Base-by-base conservation (phyloP, 30 jellyfish, hydroid and myxozoan species). In the Hydractinia echinata region DNA sequence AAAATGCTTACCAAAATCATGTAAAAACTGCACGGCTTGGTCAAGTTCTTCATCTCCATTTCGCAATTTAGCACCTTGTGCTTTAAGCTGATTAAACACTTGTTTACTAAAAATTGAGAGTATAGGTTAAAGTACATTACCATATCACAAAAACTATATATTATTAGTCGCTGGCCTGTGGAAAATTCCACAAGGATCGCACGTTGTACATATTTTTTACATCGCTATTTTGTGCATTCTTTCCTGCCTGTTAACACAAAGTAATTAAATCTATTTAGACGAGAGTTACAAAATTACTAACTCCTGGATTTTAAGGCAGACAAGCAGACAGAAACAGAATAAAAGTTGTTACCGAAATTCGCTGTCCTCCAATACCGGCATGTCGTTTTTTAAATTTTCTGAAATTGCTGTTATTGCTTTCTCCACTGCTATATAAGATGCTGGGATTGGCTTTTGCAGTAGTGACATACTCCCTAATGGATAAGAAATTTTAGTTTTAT, bases 401-500 rank as follows among this genome's bases (percentile, higher is more conserved):
- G 55, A 76, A 11, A 82, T 87, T 6, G 74, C 70, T 5, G 79
- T 58, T 4, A 92, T 95, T 10, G 94, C 98, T 68, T 80, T 87
- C 77, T 92, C 98, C 10, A 86, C 89, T 72, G 86, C 95, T 39
- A 86, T 76, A 77, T 92, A 92, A 44, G 95, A 82, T 18, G 96
- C 96, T 44, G 98, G 98, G 18, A 92, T 89, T 4, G 55, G 58
- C 18, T 94, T 77, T 19, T 86, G 89, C 58, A 92, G 77, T 3
- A 83, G 85, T 54, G 52, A 67, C 9, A 76, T 94, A 77, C 82
- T 84, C 58, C 85, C 97, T 91, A 51, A 8, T 54, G 4, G 6
- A 44, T 13, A 53, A 79, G 19, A 16, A 15, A 10, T 61, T 10
- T 8, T 8, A 71, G 1, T 8, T 30, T 30, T 2, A 30, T 62